Percentiles rank a stretch among this genome's conserved stretches.
Conservation (phyloP, 2,888 invertebrate species). For the Eristalinus sepulchralis region DNA sequence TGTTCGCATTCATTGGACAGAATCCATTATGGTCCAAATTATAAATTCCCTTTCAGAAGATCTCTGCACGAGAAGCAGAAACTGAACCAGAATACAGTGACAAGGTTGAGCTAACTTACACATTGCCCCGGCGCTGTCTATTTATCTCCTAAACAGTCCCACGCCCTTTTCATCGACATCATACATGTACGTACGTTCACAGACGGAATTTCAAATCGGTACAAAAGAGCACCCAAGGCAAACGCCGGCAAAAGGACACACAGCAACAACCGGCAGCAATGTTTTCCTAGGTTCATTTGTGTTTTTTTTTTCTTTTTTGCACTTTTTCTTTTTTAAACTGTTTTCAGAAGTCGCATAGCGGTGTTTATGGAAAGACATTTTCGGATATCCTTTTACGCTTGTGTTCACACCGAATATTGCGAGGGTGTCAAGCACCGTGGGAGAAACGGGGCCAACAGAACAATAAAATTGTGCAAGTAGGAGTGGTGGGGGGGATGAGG, state of each 20-base stretch:
- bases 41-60: slow-evolving; percentile 58
- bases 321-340: slow-evolving; percentile 36
- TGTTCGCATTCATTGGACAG: slow-evolving; percentile 45
- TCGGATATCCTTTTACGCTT: slow-evolving; percentile 53
- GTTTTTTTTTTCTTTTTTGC: background rate
- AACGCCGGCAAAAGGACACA: background rate
- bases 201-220: slow-evolving; percentile 62
- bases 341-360: slow-evolving; percentile 26
- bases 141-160: slow-evolving; percentile 40
- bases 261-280: background rate
- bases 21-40: slow-evolving; percentile 62
- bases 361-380: slow-evolving; percentile 44
- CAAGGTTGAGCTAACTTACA: slow-evolving; percentile 61
- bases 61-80: slow-evolving; percentile 17
- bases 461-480: slow-evolving; percentile 23
- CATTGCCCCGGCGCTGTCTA: slow-evolving; percentile 47
- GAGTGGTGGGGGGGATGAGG: background rate
- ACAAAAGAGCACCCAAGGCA: slow-evolving; percentile 45
- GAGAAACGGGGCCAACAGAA: slow-evolving; percentile 21
- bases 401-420: slow-evolving; percentile 41
- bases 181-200: slow-evolving; percentile 17
- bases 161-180: slow-evolving; percentile 28
- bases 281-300: background rate
- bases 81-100: slow-evolving; percentile 27
- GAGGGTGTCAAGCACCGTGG: slow-evolving; percentile 10